Evolutionary conservation across 2,113 vertebrate species (phyloP).

Genomic region (Periophthalmodon schlosseri): DNA sequence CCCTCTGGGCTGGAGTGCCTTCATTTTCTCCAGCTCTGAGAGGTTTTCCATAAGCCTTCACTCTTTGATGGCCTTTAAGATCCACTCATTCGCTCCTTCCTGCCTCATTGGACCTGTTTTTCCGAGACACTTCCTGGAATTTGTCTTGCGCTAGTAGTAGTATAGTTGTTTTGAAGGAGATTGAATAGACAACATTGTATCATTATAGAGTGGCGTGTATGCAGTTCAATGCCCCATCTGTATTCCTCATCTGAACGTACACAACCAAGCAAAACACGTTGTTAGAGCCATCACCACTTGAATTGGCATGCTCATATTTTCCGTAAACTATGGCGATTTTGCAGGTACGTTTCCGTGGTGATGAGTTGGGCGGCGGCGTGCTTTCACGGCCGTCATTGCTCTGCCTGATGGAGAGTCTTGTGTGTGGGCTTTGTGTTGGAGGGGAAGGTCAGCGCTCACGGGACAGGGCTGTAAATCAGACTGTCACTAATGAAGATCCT

Average conservation of each 20-base stretch:
- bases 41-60: constrained; percentile 46
- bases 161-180: constrained; percentile 21
- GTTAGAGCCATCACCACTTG: constrained; percentile 7
- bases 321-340: constrained; percentile 22
- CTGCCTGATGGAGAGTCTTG: constrained; percentile 46
- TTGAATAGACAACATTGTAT: constrained; percentile 36
- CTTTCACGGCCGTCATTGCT: constrained; percentile 3
- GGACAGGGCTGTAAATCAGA: constrained; percentile 47
- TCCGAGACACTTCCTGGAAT: constrained; percentile 18
- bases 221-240: constrained; percentile 43
- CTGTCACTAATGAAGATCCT: constrained; percentile 50
- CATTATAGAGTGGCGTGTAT: constrained; percentile 20
- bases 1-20: constrained; percentile 40
- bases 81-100: constrained; percentile 23
- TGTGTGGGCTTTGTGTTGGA: constrained; percentile 26
- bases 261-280: constrained; percentile 16
- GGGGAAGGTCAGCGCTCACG: constrained; percentile 56
- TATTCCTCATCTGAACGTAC: constrained; percentile 36
- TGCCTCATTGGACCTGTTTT: constrained; percentile 18
- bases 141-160: constrained; percentile 22
- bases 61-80: constrained; percentile 42
- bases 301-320: constrained; percentile 11
- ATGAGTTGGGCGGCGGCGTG: constrained; percentile 20
- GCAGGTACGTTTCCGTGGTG: constrained; percentile 23
- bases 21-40: constrained; percentile 52